phyloP scores from a whole-genome alignment of 2,888 invertebrate species.

The Byasa hedistus region DNA sequence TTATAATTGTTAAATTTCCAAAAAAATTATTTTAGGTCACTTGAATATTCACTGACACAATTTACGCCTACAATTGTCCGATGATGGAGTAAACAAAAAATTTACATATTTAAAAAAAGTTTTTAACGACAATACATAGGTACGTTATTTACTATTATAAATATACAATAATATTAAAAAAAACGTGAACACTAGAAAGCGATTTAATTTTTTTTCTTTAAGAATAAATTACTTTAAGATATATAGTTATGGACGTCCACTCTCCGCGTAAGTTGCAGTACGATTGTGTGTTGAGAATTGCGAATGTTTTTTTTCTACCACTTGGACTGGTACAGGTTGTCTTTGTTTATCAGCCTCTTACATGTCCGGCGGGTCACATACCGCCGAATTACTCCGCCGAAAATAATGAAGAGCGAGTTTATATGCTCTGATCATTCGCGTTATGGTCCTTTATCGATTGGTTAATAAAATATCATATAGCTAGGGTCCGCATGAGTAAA shows the following conservation, averaged over 20 bases:
- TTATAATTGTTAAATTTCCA: background rate
- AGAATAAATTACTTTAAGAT: background rate
- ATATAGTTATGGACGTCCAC: slow-evolving; percentile 1
- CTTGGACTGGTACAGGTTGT: background rate
- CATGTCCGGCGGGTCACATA: slow-evolving; percentile 5
- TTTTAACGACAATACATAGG: no score
- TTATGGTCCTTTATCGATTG: background rate
- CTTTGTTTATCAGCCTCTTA: slow-evolving; percentile 7
- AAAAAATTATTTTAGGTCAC: no score
- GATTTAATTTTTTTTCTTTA: background rate
- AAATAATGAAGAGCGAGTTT: slow-evolving; percentile 1
- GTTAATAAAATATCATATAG: background rate
- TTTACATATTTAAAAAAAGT: no score
- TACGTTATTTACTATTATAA: no score
- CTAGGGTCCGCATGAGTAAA: background rate
- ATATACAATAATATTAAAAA: no score
- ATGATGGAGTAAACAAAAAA: no score
- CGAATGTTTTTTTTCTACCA: slow-evolving; percentile 9
- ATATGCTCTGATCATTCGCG: background rate
- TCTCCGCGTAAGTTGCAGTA: slow-evolving; percentile 6
- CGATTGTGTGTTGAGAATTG: slow-evolving; percentile 2
- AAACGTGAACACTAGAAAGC: no score
- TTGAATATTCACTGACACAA: no score
- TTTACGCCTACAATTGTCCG: no score
- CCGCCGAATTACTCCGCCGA: slow-evolving; percentile 13